Percentiles rank a stretch among this genome's conserved stretches.
Conservation (phyloP, 1,140 invertebrate genomes). For the Danaus melanippus region DNA sequence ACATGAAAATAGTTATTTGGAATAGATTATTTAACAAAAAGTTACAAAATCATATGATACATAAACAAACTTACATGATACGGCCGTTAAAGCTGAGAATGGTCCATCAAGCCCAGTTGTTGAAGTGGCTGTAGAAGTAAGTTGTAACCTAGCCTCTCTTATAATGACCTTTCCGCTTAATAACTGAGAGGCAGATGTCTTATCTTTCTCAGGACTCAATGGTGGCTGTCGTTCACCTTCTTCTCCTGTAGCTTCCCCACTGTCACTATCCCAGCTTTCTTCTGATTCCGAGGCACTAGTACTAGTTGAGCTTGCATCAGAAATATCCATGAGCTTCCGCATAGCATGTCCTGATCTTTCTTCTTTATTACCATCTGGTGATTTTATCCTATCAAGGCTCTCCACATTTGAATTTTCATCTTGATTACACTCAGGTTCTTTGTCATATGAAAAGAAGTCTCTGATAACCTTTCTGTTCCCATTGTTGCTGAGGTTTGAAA, state of each 20-base stretch:
- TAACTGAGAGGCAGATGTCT: conserved; percentile 67
- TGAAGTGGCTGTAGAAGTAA: conserved; percentile 72
- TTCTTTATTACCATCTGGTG: conserved; percentile 43
- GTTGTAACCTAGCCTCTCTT: conserved; percentile 78
- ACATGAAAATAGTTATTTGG: not conserved
- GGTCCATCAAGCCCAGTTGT: conserved; percentile 75
- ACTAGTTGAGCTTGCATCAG: conserved; percentile 61
- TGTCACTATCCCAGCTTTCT: conserved; percentile 72
- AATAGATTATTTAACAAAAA: conserved; percentile 6
- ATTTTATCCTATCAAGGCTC: conserved; percentile 45
- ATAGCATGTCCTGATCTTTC: conserved; percentile 58
- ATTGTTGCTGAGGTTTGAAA: conserved; percentile 43
- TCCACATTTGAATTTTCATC: conserved; percentile 64
- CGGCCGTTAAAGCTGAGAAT: conserved; percentile 73
- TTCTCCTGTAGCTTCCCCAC: conserved; percentile 70
- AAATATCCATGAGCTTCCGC: conserved; percentile 63
- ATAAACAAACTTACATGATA: conserved; percentile 47
- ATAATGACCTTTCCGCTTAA: conserved; percentile 79
- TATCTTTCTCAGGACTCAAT: conserved; percentile 65
- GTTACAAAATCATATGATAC: conserved; percentile 9
- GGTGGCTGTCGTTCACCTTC: conserved; percentile 57
- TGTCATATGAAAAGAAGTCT: conserved; percentile 58
- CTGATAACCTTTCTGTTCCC: conserved; percentile 38
- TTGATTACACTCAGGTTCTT: conserved; percentile 47
- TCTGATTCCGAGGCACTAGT: conserved; percentile 66